Percentiles rank a stretch among this genome's conserved stretches.
These are phyloP conservation scores for Novumbra hubbsi DNA, from an alignment of 2,797 vertebrate genomes.

Conservation along the genomic window DNA sequence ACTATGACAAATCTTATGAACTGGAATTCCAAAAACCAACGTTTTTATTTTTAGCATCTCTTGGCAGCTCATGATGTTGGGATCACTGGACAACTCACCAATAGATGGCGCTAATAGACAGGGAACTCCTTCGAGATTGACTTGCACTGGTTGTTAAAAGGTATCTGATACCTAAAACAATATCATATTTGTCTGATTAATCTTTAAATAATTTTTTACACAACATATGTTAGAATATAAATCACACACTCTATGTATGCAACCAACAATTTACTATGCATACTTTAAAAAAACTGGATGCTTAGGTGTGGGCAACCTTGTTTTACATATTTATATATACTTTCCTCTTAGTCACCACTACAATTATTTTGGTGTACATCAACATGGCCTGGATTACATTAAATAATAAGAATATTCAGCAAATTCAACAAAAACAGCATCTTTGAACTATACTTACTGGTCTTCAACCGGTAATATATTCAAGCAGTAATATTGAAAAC, in stretches of 20 bases:
- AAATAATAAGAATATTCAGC: too few species aligned
- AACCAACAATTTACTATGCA: too few species aligned
- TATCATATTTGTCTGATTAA: neutral
- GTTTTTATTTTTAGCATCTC: neutral
- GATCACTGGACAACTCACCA: neutral
- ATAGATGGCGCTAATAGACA: slow-evolving; percentile 38
- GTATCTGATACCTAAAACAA: neutral
- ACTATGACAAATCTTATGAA: too few species aligned
- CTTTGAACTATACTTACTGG: neutral
- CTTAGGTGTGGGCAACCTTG: too few species aligned
- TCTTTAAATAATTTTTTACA: neutral
- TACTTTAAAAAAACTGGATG: too few species aligned
- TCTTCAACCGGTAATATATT: neutral
- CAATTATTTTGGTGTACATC: too few species aligned
- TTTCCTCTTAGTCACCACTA: too few species aligned
- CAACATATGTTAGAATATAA: neutral
- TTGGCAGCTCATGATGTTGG: neutral
- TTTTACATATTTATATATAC: too few species aligned
- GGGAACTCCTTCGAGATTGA: neutral
- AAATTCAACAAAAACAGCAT: too few species aligned
- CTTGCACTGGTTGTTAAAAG: neutral
- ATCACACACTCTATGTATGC: neutral
- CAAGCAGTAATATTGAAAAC: neutral
- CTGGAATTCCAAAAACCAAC: too few species aligned
- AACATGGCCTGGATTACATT: too few species aligned